Evolutionary conservation across 1,140 invertebrate genomes (phyloP).

Genomic region (Reticulitermes speratus): DNA sequence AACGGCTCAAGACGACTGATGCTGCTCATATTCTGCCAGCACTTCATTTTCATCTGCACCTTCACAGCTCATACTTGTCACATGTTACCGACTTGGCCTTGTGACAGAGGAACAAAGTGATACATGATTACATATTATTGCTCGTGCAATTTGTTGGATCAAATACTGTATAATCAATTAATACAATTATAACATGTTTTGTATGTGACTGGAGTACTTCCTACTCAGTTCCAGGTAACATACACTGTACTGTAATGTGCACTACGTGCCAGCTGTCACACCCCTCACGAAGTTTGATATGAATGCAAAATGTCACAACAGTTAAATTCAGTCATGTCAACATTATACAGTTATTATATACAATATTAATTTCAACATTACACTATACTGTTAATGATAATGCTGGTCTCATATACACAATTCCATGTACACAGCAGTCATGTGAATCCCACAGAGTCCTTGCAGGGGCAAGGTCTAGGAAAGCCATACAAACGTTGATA

Average conservation of each 20-base stretch:
- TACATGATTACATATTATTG: too few relatives aligned
- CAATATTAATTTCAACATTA: not conserved
- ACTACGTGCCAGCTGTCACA: not conserved
- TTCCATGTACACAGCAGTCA: not conserved
- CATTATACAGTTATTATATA: constrained; percentile 21
- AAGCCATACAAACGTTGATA: not conserved
- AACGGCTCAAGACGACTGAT: not conserved
- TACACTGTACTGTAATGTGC: not conserved
- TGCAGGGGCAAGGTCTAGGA: not conserved
- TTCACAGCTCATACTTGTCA: constrained; percentile 6
- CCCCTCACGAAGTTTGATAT: constrained; percentile 14
- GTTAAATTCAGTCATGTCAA: constrained; percentile 22
- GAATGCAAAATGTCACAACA: constrained; percentile 22
- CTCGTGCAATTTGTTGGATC: too few relatives aligned
- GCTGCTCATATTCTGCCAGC: not conserved
- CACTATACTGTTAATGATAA: constrained; percentile 1
- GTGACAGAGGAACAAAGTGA: too few relatives aligned
- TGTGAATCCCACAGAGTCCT: not conserved
- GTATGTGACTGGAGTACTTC: not conserved
- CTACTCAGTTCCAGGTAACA: not conserved
- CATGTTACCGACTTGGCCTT: too few relatives aligned
- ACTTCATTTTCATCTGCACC: constrained; percentile 5
- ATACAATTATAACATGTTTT: not conserved
- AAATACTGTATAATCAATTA: too few relatives aligned
- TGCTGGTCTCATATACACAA: not conserved